phyloP scores from a whole-genome alignment of 2,797 vertebrate genomes.

The Notolepis coatsorum region DNA sequence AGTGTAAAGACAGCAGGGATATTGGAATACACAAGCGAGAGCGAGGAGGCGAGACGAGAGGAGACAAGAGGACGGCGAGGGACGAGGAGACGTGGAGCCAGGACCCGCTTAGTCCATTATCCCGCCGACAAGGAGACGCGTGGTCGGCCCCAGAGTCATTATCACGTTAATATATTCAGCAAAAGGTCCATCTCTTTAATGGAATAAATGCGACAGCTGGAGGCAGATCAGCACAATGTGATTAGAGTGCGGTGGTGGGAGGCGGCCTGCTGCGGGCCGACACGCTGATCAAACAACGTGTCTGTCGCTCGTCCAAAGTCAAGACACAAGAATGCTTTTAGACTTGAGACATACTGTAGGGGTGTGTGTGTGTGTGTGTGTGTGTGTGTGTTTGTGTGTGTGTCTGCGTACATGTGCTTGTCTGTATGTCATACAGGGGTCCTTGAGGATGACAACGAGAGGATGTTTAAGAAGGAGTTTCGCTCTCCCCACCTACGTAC shows the following conservation, averaged over 20 bases:
- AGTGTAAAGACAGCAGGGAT: slow-evolving; percentile 17
- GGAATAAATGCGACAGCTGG: slow-evolving; percentile 27
- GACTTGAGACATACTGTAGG: background rate
- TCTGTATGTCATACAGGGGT: too few relatives aligned
- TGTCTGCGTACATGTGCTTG: background rate
- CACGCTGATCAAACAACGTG: too few relatives aligned
- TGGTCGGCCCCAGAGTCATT: slow-evolving; percentile 11
- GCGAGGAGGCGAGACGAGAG: background rate
- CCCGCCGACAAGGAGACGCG: slow-evolving; percentile 14
- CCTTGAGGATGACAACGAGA: too few relatives aligned
- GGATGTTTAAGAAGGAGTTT: too few relatives aligned
- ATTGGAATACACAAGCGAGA: slow-evolving; percentile 5
- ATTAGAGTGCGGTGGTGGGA: slow-evolving; percentile 13
- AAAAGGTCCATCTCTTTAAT: slow-evolving; percentile 22
- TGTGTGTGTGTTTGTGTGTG: too few relatives aligned
- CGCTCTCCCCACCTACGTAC: too few relatives aligned
- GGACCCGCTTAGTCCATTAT: slow-evolving; percentile 27
- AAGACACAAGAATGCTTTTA: too few relatives aligned
- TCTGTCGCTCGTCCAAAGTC: too few relatives aligned
- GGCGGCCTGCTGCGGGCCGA: background rate
- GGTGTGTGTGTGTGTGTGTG: too few relatives aligned
- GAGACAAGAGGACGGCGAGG: background rate
- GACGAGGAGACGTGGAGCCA: slow-evolving; percentile 1
- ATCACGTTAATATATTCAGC: slow-evolving; percentile 39
- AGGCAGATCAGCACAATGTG: slow-evolving; percentile 23